These are phyloP conservation scores for Volucella zonaria DNA, from an alignment of 2,888 invertebrate species.

Conservation along the genomic window DNA sequence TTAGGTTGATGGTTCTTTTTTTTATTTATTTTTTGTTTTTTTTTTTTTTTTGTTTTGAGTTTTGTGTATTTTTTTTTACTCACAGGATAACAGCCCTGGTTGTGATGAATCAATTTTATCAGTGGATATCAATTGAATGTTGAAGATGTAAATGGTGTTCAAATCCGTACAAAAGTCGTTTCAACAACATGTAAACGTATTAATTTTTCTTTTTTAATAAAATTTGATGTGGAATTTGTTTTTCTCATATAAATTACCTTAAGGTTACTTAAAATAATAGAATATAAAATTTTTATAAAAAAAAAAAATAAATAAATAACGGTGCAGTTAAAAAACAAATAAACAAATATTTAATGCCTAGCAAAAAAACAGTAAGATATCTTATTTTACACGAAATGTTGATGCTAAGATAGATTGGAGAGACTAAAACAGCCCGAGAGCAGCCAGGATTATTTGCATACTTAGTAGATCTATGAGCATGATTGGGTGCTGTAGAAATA, in stretches of 20 bases:
- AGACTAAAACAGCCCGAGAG: too few relatives aligned
- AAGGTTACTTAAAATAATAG: constrained; percentile 40
- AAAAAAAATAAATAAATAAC: constrained; percentile 54
- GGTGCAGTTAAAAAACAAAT: constrained; percentile 59
- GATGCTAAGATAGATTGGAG: too few relatives aligned
- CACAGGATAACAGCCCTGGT: constrained; percentile 90
- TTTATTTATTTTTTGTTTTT: constrained; percentile 70
- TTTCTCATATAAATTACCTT: constrained; percentile 19
- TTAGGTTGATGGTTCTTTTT: constrained; percentile 74
- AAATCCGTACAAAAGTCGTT: constrained; percentile 44
- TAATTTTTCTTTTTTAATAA: constrained; percentile 39
- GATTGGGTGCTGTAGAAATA: too few relatives aligned
- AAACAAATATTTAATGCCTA: constrained; percentile 47
- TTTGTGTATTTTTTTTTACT: constrained; percentile 82
- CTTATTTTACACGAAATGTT: not conserved
- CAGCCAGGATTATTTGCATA: too few relatives aligned
- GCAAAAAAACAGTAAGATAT: constrained; percentile 57
- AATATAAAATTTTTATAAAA: constrained; percentile 25
- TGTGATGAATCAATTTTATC: constrained; percentile 76
- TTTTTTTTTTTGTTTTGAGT: constrained; percentile 72
- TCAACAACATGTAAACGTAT: constrained; percentile 61
- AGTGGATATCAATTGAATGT: constrained; percentile 40
- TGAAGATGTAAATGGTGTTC: constrained; percentile 16
- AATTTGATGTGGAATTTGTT: not conserved
- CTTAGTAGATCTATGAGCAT: too few relatives aligned